Conservation (phyloP, 2,888 invertebrate species). For the Rhagium mordax region DNA sequence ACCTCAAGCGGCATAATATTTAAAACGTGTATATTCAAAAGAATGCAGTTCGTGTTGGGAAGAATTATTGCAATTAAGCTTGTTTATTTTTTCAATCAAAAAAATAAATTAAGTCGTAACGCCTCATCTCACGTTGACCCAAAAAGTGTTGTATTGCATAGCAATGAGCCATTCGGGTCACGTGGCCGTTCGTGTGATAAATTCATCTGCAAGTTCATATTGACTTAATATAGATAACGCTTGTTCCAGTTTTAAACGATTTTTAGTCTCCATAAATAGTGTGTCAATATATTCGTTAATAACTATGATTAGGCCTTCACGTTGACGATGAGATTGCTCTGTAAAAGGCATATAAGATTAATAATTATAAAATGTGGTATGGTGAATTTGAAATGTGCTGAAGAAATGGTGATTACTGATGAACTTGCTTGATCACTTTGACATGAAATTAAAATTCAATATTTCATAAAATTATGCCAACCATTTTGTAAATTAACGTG, state of each 20-base stretch:
- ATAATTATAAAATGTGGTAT: no score
- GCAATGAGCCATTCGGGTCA: constrained; percentile 2
- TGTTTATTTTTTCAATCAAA: constrained; percentile 23
- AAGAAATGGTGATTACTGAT: no score
- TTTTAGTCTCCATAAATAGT: background rate
- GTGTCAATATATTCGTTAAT: background rate
- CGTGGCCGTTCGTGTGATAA: background rate
- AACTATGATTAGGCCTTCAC: background rate
- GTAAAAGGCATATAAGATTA: no score
- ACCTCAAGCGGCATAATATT: background rate
- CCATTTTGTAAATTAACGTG: no score
- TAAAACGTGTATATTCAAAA: background rate
- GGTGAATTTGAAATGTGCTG: no score
- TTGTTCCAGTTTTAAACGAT: background rate
- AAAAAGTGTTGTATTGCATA: constrained; percentile 16
- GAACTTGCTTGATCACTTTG: no score
- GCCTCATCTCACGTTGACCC: constrained; percentile 10
- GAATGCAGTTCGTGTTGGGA: constrained; percentile 7
- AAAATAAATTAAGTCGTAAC: constrained; percentile 23
- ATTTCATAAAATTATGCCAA: no score
- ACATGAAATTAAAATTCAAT: no score
- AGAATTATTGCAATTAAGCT: constrained; percentile 6
- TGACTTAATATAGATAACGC: background rate
- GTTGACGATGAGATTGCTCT: no score
- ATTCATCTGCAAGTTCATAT: background rate